Evolutionary conservation across 1,140 invertebrate species (phyloP).

Genomic region (Philaenus spumarius): DNA sequence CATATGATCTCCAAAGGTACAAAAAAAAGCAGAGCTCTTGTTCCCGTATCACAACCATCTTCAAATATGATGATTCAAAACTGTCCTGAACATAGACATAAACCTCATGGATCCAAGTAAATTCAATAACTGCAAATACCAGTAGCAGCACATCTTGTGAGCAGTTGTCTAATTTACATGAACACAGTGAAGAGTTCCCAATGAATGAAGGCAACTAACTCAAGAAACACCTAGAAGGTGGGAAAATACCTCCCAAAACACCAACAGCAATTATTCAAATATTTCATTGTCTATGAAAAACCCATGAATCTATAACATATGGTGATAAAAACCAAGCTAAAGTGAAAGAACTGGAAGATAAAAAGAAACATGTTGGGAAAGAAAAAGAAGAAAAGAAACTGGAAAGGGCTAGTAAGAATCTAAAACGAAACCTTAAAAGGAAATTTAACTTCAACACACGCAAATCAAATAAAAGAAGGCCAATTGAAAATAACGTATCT

Average conservation of each 20-base stretch:
- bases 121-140: background rate
- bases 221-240: background rate
- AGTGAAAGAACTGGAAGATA: background rate
- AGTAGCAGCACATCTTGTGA: background rate
- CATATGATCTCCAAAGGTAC: background rate
- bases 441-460: background rate
- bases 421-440: background rate
- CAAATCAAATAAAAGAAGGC: background rate
- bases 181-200: too few relatives aligned
- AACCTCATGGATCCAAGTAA: background rate
- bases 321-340: background rate
- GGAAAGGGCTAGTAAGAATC: background rate
- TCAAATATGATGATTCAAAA: background rate
- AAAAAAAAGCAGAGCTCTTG: slow-evolving; percentile 6
- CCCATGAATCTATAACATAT: background rate
- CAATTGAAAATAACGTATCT: background rate
- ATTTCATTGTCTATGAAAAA: background rate
- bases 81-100: background rate
- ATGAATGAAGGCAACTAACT: too few relatives aligned
- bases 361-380: too few relatives aligned
- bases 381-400: background rate
- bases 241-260: background rate
- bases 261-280: slow-evolving; percentile 3
- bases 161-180: too few relatives aligned
- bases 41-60: background rate